Base-by-base conservation (phyloP, 2,113 vertebrate species). In the Ranitomeya imitator region DNA sequence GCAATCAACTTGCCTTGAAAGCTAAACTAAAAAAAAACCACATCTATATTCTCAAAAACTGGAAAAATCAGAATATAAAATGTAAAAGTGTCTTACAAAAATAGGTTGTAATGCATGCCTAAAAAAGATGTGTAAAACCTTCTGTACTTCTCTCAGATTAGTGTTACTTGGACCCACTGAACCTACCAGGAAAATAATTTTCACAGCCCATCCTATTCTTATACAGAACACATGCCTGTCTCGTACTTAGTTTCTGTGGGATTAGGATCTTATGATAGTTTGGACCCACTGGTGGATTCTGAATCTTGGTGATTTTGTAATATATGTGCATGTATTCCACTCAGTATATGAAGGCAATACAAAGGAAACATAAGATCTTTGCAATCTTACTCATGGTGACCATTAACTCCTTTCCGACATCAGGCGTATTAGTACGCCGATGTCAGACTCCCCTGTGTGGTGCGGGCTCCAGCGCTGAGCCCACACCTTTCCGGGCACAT, bases 1-100 rank as follows among this genome's bases (percentile, higher is more conserved):
- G 37, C 73, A 76, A 76, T 76, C 73, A 76, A 9, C 8, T 52
- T 76, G 37, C 5, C 73, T 51, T 76, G 73, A 76, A 74, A 76
- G 73, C 6, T 8, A 45, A 73, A 37, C 23, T 16, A 16, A 51
- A 10, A 73, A 37, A 16, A 31, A 37, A 45, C 9, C 52, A 76
- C 45, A 9, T 76, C 71, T 14, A 45, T 7, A 5, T 18, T 74
- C 31, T 74, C 18, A 13, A 51, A 74, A 21, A 76, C 3, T 18
- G 18, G 45, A 21, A 21, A 76, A 52, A 76, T 52, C 8, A 76
- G 7, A 74, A 51, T 37, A 45, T 7, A 45, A 73, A 73, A 73
- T 67, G n/a, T 71, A 71, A 51, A 15, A 31, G 31, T 45, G 15
- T 7, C 71, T 74, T 51, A 74, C 12, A 73, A 45, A 37, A 71